Percentiles rank a stretch among this genome's conserved stretches.
phyloP scores from a whole-genome alignment of 2,113 vertebrate species.

The Anhinga anhinga region DNA sequence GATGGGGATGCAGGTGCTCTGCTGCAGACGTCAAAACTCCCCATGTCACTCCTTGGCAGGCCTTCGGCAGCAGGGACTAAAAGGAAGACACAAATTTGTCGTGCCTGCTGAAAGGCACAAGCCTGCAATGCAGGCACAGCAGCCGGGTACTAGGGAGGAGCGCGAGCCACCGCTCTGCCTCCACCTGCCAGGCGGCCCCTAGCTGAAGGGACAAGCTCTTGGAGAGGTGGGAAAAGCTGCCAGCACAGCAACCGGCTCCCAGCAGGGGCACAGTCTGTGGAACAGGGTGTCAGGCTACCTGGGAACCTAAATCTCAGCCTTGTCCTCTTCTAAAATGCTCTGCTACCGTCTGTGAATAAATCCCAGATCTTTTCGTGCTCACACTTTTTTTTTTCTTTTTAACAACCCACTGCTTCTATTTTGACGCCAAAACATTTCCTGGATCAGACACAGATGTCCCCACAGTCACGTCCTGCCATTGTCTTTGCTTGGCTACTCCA shows the following conservation, averaged over 20 bases:
- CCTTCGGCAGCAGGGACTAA: neutral
- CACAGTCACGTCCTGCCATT: slow-evolving; percentile 28
- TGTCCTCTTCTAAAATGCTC: neutral
- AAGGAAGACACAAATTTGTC: neutral
- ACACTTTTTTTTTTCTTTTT: neutral
- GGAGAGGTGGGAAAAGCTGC: neutral
- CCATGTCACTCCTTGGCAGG: accelerated
- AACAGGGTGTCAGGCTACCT: neutral
- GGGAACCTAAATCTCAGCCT: neutral
- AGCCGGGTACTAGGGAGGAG: accelerated
- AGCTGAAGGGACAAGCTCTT: neutral
- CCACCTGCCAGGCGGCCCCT: neutral
- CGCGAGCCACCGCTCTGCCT: neutral
- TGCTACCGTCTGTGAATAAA: neutral
- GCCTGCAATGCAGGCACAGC: neutral
- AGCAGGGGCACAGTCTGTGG: neutral
- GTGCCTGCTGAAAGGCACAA: neutral
- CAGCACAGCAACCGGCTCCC: accelerated
- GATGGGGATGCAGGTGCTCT: neutral
- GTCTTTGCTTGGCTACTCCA: neutral
- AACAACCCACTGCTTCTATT: neutral
- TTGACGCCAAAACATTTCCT: neutral
- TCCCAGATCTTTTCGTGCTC: neutral
- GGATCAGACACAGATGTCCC: slow-evolving; percentile 8
- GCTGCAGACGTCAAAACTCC: neutral